These are phyloP conservation scores for Rhamnusium bicolor DNA, from an alignment of 2,888 invertebrate species.

Conservation along the genomic window DNA sequence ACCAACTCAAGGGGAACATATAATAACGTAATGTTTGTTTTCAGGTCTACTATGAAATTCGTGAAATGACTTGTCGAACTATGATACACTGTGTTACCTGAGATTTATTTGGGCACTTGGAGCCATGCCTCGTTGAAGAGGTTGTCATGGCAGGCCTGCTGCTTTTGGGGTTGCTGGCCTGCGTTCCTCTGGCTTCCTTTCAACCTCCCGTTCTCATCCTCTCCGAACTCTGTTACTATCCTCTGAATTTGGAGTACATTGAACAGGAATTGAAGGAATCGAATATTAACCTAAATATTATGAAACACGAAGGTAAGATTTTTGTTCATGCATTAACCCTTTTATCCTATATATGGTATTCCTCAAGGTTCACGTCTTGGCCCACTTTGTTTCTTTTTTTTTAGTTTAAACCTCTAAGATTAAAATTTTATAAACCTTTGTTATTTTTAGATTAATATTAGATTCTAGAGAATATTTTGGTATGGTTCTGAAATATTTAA, in stretches of 20 bases:
- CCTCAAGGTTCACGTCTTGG: neutral
- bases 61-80: neutral
- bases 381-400: no score
- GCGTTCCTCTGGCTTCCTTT: slow-evolving; percentile 71
- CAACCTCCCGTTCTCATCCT: slow-evolving; percentile 73
- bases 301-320: slow-evolving; percentile 65
- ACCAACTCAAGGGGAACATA: no score
- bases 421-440: no score
- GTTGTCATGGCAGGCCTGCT: slow-evolving; percentile 72
- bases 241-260: slow-evolving; percentile 76
- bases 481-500: no score
- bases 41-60: slow-evolving; percentile 23
- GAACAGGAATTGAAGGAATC: slow-evolving; percentile 74
- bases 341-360: no score
- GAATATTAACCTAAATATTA: slow-evolving; percentile 72
- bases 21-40: slow-evolving; percentile 3
- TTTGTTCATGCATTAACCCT: neutral
- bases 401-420: no score
- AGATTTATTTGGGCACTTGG: slow-evolving; percentile 39
- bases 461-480: no score
- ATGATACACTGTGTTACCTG: slow-evolving; percentile 28
- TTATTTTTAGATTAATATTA: no score
- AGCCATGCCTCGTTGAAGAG: slow-evolving; percentile 66
- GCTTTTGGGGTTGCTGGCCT: slow-evolving; percentile 75
- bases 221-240: slow-evolving; percentile 70